phyloP scores from a whole-genome alignment of 1,140 invertebrate species.

The Conus betulinus region DNA sequence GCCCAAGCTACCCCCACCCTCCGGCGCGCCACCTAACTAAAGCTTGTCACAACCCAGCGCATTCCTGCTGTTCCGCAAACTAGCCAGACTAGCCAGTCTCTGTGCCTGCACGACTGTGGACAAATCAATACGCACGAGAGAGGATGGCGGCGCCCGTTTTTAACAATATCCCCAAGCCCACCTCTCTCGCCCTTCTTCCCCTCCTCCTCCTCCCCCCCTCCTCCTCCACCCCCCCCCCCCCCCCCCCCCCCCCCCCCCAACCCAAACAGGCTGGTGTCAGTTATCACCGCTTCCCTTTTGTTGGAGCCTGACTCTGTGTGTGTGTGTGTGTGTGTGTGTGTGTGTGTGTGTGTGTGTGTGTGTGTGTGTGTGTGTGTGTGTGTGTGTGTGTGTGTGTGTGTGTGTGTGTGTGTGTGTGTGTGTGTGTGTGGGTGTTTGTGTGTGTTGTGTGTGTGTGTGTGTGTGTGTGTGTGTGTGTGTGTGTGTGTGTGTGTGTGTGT shows the following conservation, averaged over 20 bases:
- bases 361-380: not conserved
- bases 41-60: no score
- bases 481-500: not conserved
- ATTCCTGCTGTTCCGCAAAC: no score
- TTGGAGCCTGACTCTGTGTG: not conserved
- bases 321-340: not conserved
- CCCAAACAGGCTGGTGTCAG: not conserved
- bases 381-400: not conserved
- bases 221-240: not conserved
- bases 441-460: not conserved
- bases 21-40: no score
- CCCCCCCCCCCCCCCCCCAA: not conserved
- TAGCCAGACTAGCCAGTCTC: no score
- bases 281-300: not conserved
- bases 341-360: not conserved
- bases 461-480: not conserved
- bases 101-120: no score
- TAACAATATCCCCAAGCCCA: not conserved
- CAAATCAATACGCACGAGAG: no score
- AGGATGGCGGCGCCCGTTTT: no score
- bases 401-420: not conserved
- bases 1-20: no score
- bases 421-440: not conserved
- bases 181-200: not conserved
- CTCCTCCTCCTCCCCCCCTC: not conserved